phyloP scores from a whole-genome alignment of 2,797 vertebrate species.

The Babyrousa celebensis region DNA sequence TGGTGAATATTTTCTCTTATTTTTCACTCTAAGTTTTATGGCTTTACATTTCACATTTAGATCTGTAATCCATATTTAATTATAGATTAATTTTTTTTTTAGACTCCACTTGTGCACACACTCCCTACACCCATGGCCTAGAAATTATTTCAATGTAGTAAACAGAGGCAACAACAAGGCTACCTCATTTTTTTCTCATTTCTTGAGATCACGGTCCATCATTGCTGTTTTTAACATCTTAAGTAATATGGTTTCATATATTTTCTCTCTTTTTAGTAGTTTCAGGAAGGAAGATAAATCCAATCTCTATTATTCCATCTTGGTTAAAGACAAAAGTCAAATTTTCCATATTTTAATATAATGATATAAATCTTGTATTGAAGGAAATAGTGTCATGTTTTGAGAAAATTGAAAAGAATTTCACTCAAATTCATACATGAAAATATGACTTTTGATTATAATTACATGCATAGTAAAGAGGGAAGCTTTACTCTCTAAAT shows the following conservation, averaged over 20 bases:
- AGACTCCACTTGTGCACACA: accelerated
- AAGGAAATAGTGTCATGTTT: conserved; percentile 42
- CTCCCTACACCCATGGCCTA: accelerated
- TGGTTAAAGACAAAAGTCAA: background rate
- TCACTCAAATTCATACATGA: background rate
- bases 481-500: background rate
- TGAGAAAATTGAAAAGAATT: background rate
- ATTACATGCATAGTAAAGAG: conserved; percentile 28
- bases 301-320: background rate
- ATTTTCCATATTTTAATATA: conserved; percentile 12
- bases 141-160: background rate
- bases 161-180: background rate
- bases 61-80: background rate
- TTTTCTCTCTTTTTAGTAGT: background rate
- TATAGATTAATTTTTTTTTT: background rate
- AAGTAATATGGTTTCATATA: background rate
- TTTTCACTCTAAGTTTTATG: background rate
- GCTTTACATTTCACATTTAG: background rate
- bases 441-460: conserved; percentile 51
- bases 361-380: background rate
- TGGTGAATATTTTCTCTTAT: background rate
- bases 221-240: background rate
- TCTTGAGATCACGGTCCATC: background rate
- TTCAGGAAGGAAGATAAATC: background rate
- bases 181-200: background rate